Evolutionary conservation across 2,113 vertebrate genomes (phyloP), one percentile per base, ranked within the genome.

Genomic region (Prolemur simus): DNA sequence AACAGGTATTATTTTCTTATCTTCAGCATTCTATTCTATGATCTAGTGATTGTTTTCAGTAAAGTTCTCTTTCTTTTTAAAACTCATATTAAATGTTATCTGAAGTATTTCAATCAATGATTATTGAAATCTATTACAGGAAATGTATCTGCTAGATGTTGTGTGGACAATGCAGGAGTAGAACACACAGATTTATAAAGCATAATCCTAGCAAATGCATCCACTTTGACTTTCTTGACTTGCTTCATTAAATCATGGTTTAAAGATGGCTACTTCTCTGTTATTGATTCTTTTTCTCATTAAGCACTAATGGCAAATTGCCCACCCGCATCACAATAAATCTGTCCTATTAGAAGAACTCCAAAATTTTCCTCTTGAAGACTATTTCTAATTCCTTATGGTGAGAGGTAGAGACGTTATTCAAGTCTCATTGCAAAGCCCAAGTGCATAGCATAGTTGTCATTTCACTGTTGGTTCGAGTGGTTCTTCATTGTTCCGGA

Each of bases 381-480:
- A 21, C 7, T 39, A 56, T 21, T 37, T 54, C 20, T 56, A 25
- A 27, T 52, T 80, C n/a, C 21, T 52, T 34, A 3, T 27, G 15
- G 15, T 47, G n/a, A 34, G 20, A 27, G 4, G 3, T 32, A 13
- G 56, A 3, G 18, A 74, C 37, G 47, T 14, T n/a, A 76, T n/a
- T n/a, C 7, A 60, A 60, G 12, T 87, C 17, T 2, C 21, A 42
- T 0, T 15, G 15, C 2, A 39, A 42, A 21, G 2, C 47, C 6
- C 42, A 52, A 23, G 29, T 13, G 11, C 52, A 47, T 4, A 37
- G 29, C 11, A 45, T 14, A 63, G 21, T 71, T 49, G 15, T 34
- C 34, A 52, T 66, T 71, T 52, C 71, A 20, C n/a, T 39, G 18
- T 23, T 77, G 47, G 11, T 29, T 58, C 32, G 20, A 5, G 1